These are phyloP conservation scores for Ctenomys sociabilis DNA, from an alignment of 2,113 vertebrate species.

Conservation along the genomic window DNA sequence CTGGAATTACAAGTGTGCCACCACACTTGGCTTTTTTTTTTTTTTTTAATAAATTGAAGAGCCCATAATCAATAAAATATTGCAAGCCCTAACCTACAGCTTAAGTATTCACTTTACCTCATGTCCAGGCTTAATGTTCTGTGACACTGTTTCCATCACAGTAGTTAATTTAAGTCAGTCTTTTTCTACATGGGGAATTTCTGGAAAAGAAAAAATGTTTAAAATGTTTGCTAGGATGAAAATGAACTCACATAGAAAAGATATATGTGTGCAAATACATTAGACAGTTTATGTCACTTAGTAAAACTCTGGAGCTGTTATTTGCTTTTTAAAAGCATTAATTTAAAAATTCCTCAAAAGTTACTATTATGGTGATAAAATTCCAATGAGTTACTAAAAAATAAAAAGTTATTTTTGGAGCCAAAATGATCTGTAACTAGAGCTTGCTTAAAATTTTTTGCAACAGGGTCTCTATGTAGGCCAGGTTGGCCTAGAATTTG, in stretches of 20 bases:
- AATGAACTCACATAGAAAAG: slow-evolving; percentile 86
- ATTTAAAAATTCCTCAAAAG: slow-evolving; percentile 65
- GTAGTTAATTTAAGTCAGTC: slow-evolving; percentile 86
- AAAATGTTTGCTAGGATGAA: slow-evolving; percentile 89
- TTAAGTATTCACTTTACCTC: slow-evolving; percentile 89
- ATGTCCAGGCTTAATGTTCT: slow-evolving; percentile 91
- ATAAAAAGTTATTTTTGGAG: slow-evolving; percentile 70
- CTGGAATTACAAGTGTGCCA: too few relatives aligned
- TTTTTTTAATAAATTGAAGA: slow-evolving; percentile 76
- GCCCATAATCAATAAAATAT: slow-evolving; percentile 82
- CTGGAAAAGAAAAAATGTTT: slow-evolving; percentile 81
- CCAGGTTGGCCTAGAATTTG: not conserved
- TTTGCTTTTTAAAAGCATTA: slow-evolving; percentile 72
- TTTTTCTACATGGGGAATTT: slow-evolving; percentile 90
- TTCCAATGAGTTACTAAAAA: slow-evolving; percentile 69
- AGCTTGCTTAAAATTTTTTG: slow-evolving; percentile 27
- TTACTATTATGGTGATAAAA: slow-evolving; percentile 81
- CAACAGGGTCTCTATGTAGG: not conserved
- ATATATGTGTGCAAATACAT: slow-evolving; percentile 78
- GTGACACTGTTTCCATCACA: slow-evolving; percentile 86
- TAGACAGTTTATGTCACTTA: slow-evolving; percentile 36
- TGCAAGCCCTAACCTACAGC: slow-evolving; percentile 83
- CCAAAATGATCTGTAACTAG: slow-evolving; percentile 57
- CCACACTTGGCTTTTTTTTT: too few relatives aligned
- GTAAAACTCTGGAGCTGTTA: slow-evolving; percentile 68